Base-by-base conservation (phyloP, 2,797 vertebrate species). In the Alfaro cultratus region DNA sequence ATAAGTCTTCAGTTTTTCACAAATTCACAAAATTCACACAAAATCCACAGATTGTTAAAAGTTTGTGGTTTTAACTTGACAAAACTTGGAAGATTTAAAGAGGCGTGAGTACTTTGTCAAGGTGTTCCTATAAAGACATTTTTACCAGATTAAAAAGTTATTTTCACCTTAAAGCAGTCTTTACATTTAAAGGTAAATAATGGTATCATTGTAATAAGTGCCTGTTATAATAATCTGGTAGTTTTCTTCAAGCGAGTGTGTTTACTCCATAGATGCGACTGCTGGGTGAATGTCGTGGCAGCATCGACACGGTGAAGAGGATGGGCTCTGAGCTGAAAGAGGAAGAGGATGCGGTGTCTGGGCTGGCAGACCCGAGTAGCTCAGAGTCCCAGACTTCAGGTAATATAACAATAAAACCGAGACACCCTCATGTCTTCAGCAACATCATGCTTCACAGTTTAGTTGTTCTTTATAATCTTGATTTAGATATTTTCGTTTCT, bases 331-430 rank as follows among this genome's bases (percentile, higher is more conserved):
- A 98, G 85, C 91, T 99, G 83, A 97, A 97, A 84, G 96, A 98
- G 46, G 97, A 98, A 72, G 98, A 97, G 39, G 97, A 97, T 78
- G 91, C 94, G 0, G 90, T 95, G 3, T 96, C 98, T 6, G 98
- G 97, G 72, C 95, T 99, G 49, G 96, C 96, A 77, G 96, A 98
- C 93, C 96, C 97, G 83, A 97, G 95, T 39, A 97, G 96, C 84
- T 96, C 97, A 2, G 99, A 99, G 91, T 97, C 96, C 12, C 98
- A 99, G 90, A 97, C 97, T 26, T 96, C 98, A 81, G 98, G 98
- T 99, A 87, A 78, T 5, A 78, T 23, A 1, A 6, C 46, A 49
- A 13, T 5, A 1, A 31, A 75, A 23, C 53, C 11, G 12, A 31
- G 1, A 11, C 7, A 23, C 18, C 26, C 47, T 16, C 2, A 29